phyloP scores from a whole-genome alignment of 2,113 vertebrate species.

The Raja brachyura region DNA sequence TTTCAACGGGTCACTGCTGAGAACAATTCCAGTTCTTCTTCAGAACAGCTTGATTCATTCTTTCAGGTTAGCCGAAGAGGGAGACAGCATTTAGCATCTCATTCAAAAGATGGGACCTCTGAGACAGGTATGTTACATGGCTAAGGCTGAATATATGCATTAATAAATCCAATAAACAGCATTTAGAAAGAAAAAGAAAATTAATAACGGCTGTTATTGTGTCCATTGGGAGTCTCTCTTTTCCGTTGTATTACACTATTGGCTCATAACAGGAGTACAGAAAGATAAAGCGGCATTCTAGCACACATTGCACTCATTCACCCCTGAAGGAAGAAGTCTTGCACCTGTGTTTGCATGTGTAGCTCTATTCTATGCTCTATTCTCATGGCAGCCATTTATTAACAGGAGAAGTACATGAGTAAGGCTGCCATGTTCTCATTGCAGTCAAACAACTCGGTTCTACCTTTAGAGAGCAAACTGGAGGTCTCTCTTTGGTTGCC shows the following conservation, averaged over 20 bases:
- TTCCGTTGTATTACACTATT: background rate
- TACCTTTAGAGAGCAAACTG: background rate
- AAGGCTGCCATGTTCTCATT: background rate
- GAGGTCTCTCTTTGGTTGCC: background rate
- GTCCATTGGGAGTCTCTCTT: background rate
- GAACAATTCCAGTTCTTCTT: background rate
- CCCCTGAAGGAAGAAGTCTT: background rate
- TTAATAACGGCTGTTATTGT: background rate
- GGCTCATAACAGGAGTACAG: background rate
- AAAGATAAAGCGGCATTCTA: background rate
- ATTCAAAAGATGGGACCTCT: background rate
- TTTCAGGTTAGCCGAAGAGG: background rate
- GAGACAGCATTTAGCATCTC: background rate
- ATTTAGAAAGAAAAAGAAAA: background rate
- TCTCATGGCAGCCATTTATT: background rate
- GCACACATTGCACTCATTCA: background rate
- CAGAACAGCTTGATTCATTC: background rate
- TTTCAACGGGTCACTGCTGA: background rate
- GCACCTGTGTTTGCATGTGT: background rate
- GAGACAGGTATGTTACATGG: background rate
- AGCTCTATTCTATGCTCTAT: too few relatives aligned
- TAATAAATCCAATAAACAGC: background rate
- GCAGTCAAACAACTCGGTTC: background rate
- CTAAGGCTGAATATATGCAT: background rate
- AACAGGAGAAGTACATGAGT: background rate